Evolutionary conservation across 2,113 vertebrate species (phyloP), one percentile per base, ranked within the genome.

Genomic region (Poeciliopsis retropinna): DNA sequence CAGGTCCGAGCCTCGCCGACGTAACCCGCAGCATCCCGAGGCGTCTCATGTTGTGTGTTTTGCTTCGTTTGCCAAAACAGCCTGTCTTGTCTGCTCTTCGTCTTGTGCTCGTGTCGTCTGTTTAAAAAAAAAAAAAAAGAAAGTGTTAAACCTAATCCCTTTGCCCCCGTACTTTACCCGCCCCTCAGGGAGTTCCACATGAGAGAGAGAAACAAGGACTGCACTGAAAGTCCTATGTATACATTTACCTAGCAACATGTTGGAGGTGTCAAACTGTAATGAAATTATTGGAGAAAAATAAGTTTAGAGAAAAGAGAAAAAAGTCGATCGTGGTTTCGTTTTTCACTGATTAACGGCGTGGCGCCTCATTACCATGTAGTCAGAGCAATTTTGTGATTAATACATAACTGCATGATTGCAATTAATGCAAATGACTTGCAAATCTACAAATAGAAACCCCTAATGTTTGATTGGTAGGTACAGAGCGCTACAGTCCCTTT

Each of bases 111-210:
- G 74, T 89, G 62, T 82, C 73, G 82, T 90, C 79, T 76, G 67
- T 82, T 68, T 65, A 86, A 79, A 54, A 66, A 57, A 28, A 3
- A 14, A 85, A 77, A 63, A 66, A 60, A 28, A 3, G 0, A 32
- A 37, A 11, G 75, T 92, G 88, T 95, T 89, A 72, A 91, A 94
- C 92, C 92, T 90, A 91, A 75, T 78, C 13, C 34, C n/a, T 39
- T 8, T 25, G 13, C 39, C 64, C 27, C 4, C 37, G 27, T 15
- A 27, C 28, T 68, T 34, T 51, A 30, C 62, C 62, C 62, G 5
- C 75, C 67, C 25, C 68, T 63, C 65, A 63, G 75, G 60, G 92
- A 93, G 93, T 95, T 96, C 95, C 96, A 95, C 95, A 95, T 96
- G 95, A 95, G 92, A 92, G 94, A 92, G 83, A 92, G 94, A 31